These are phyloP conservation scores for Astropecten irregularis DNA, from an alignment of 53 echinoderm and acorn worm genomes.

Conservation along the genomic window DNA sequence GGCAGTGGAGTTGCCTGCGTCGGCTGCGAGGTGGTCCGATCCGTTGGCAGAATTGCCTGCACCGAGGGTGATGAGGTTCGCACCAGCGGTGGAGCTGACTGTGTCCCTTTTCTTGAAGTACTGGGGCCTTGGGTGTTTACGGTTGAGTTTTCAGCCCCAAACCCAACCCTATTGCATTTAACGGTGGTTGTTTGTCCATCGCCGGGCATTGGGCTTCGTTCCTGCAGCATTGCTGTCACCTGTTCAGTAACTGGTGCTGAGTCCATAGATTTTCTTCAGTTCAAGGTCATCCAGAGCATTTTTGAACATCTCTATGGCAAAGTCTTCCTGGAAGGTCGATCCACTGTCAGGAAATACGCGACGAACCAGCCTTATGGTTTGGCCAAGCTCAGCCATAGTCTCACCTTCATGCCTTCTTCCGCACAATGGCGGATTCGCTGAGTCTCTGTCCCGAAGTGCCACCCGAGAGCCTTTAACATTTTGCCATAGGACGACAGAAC, in stretches of 20 bases:
- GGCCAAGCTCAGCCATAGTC: background rate
- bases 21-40: background rate
- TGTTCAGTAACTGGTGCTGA: background rate
- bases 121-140: background rate
- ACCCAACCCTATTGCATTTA: conserved; percentile 15
- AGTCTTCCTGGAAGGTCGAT: background rate
- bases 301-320: background rate
- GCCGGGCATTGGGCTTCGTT: background rate
- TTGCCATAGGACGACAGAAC: background rate
- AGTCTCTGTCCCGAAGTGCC: background rate
- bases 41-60: background rate
- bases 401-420: background rate
- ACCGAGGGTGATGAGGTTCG: background rate
- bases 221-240: background rate
- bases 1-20: background rate
- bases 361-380: conserved; percentile 4
- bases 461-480: background rate
- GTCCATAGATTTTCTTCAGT: background rate
- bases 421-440: background rate
- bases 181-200: background rate
- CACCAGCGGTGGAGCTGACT: conserved; percentile 2
- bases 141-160: background rate
- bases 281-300: conserved; percentile 6
- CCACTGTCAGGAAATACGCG: background rate
- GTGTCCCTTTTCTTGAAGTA: background rate